Evolutionary conservation across 2,888 invertebrate species (phyloP).

Genomic region (Melangyna quadrimaculata): DNA sequence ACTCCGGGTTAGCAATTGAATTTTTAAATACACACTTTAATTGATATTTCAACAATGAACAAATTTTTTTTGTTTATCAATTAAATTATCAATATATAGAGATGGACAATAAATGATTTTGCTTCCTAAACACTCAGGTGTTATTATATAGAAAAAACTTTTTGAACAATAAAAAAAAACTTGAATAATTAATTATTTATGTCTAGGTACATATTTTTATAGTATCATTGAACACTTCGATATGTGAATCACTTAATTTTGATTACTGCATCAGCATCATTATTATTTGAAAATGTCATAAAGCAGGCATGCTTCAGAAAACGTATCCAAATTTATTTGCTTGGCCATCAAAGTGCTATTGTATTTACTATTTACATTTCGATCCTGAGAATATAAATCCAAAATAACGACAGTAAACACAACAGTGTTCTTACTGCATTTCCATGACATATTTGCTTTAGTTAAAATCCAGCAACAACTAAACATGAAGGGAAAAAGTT

Average conservation of each 20-base stretch:
- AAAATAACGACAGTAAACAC: conserved; percentile 66
- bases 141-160: too few species aligned
- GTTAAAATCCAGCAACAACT: conserved; percentile 78
- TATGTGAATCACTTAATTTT: conserved; percentile 8
- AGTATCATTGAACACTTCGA: not conserved
- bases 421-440: conserved; percentile 77
- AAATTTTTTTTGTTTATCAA: too few species aligned
- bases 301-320: conserved; percentile 29
- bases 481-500: conserved; percentile 73
- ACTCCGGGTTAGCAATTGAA: too few species aligned
- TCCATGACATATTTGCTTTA: conserved; percentile 78
- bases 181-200: not conserved
- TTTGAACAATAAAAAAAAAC: not conserved
- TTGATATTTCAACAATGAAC: too few species aligned
- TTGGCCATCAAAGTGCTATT: conserved; percentile 56
- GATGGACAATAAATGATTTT: too few species aligned
- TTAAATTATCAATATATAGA: too few species aligned
- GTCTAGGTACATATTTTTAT: not conserved
- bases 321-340: conserved; percentile 44
- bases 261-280: conserved; percentile 35
- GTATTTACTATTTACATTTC: conserved; percentile 51
- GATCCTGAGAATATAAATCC: conserved; percentile 65
- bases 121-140: too few species aligned
- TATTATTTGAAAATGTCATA: conserved; percentile 24
- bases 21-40: too few species aligned